Evolutionary conservation across 23 tunicate species (phyloP).

Genomic region (Botrylloides violaceus): DNA sequence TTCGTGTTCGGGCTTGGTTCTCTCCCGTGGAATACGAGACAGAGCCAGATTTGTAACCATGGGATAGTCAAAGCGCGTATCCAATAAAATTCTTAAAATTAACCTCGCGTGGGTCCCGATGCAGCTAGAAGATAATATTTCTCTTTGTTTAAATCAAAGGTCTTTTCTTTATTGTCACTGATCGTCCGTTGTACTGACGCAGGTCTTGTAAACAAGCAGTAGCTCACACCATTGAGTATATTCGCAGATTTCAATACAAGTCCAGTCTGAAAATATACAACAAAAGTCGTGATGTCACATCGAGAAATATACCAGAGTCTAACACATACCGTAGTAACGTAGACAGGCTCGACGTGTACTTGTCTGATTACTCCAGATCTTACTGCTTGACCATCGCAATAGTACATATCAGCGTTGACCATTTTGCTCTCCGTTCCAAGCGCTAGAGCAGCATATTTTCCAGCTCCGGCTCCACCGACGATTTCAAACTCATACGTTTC

Average conservation of each 20-base stretch:
- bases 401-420: constrained; percentile 19
- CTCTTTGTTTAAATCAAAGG: constrained; percentile 1
- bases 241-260: not conserved
- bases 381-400: constrained; percentile 8
- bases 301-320: no score
- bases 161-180: not conserved
- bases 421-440: constrained; percentile 4
- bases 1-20: no score
- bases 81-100: no score
- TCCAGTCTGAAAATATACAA: constrained; percentile 1
- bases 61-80: no score
- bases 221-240: constrained; percentile 8
- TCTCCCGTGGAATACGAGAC: no score
- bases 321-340: not conserved
- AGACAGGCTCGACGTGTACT: not conserved
- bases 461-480: constrained; percentile 2
- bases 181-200: not conserved
- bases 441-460: constrained; percentile 14
- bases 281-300: no score
- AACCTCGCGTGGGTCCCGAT: constrained; percentile 2
- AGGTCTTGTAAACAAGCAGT: constrained; percentile 9
- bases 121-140: constrained; percentile 19
- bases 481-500: constrained; percentile 13
- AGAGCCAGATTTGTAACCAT: no score
- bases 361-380: not conserved